phyloP scores from a whole-genome alignment of 2,113 vertebrate genomes.

The Phaethon lepturus region DNA sequence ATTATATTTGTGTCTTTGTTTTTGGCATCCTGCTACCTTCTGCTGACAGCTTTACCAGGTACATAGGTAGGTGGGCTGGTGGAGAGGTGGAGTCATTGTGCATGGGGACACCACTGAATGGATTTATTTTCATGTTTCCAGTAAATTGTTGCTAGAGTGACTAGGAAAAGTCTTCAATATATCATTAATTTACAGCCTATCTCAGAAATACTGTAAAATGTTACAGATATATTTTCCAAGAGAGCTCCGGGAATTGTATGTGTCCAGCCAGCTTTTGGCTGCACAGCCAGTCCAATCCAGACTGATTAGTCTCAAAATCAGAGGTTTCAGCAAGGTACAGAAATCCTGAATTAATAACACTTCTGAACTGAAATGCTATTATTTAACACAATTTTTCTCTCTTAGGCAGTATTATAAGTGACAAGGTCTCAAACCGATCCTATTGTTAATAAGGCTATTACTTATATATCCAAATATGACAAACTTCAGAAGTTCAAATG shows the following conservation, averaged over 20 bases:
- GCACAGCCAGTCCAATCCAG: not conserved
- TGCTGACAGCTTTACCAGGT: not conserved
- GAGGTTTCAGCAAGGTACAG: not conserved
- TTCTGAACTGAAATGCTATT: not conserved
- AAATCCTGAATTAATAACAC: not conserved
- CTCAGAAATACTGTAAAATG: constrained; percentile 24
- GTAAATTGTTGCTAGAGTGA: not conserved
- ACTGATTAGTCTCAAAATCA: constrained; percentile 6
- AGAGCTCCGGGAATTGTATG: not conserved
- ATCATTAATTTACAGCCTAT: not conserved
- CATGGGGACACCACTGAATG: accelerated
- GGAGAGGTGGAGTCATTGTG: not conserved
- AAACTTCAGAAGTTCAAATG: not conserved
- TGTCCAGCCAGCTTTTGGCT: not conserved
- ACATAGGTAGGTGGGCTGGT: not conserved
- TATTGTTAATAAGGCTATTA: not conserved
- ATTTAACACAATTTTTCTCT: not conserved
- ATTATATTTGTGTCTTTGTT: not conserved
- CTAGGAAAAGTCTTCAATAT: not conserved
- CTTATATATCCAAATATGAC: not conserved
- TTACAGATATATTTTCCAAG: not conserved
- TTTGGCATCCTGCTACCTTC: not conserved
- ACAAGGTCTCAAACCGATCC: not conserved
- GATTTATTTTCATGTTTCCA: not conserved
- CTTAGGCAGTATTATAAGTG: not conserved